Conservation (phyloP, 2,797 vertebrate genomes). For the Xenops minutus region DNA sequence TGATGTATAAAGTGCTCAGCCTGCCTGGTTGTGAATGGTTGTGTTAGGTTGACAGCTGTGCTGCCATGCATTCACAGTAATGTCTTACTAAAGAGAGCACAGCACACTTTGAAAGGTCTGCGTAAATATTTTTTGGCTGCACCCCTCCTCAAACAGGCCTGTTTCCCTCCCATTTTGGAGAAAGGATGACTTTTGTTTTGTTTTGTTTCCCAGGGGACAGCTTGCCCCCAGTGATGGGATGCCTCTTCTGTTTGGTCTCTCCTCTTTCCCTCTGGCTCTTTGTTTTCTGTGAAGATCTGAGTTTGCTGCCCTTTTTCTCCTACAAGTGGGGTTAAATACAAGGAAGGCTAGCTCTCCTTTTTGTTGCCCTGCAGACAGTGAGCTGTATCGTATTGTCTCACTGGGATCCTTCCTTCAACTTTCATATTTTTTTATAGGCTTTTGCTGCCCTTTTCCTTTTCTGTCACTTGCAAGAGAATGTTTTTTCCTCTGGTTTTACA, state of each 20-base stretch:
- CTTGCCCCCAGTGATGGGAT: neutral
- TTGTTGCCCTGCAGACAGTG: neutral
- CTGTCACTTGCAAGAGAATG: neutral
- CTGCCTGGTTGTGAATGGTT: neutral
- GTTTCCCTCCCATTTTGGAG: neutral
- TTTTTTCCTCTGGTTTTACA: neutral
- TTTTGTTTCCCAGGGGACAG: neutral
- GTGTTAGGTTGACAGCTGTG: neutral
- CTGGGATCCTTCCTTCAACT: neutral
- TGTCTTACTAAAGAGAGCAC: neutral
- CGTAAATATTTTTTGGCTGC: neutral
- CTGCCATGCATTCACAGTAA: neutral
- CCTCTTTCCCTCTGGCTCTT: neutral
- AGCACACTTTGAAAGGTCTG: neutral
- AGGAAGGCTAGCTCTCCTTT: neutral
- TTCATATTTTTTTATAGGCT: neutral
- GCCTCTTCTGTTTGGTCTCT: neutral
- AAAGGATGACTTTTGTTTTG: neutral
- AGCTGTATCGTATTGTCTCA: fast-evolving
- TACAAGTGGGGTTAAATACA: neutral
- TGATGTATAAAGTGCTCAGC: neutral
- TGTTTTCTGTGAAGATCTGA: neutral
- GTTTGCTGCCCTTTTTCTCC: neutral
- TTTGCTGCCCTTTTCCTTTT: neutral
- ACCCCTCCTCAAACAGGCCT: neutral